Percentiles rank a stretch among this genome's conserved stretches.
Evolutionary conservation across 2,113 vertebrate genomes (phyloP).

Genomic region (Neolamprologus modestus): DNA sequence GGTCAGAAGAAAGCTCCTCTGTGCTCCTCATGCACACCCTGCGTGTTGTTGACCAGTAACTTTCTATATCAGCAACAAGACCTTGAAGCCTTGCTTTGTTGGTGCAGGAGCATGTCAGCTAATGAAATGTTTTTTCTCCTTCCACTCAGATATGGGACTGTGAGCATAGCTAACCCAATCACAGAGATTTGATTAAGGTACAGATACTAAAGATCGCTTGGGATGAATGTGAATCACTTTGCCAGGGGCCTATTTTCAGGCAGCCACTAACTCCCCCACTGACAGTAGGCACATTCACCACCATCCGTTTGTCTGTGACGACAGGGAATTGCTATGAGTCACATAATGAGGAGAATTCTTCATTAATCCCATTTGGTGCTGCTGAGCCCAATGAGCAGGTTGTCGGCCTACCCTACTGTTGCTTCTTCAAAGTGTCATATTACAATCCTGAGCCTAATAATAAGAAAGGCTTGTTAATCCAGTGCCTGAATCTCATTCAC

Average conservation of each 20-base stretch:
- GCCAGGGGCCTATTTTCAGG: slow-evolving; percentile 48
- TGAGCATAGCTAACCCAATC: slow-evolving; percentile 42
- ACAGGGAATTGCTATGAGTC: slow-evolving; percentile 50
- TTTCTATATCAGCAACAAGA: not conserved
- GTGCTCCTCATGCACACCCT: not conserved
- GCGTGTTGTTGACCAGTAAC: not conserved
- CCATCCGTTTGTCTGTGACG: slow-evolving; percentile 38
- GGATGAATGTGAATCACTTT: slow-evolving; percentile 53
- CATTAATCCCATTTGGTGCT: slow-evolving; percentile 58
- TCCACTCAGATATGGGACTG: slow-evolving; percentile 15
- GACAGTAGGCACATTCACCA: slow-evolving; percentile 52
- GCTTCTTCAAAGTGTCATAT: slow-evolving; percentile 36
- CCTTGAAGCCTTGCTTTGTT: not conserved
- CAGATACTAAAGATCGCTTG: slow-evolving; percentile 35
- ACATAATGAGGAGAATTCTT: slow-evolving; percentile 63
- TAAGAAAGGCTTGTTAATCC: slow-evolving; percentile 6
- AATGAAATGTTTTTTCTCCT: slow-evolving; percentile 37
- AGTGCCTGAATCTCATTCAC: not conserved
- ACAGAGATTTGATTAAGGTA: slow-evolving; percentile 52
- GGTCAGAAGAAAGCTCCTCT: not conserved
- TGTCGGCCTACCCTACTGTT: slow-evolving; percentile 42
- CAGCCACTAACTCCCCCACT: slow-evolving; percentile 37
- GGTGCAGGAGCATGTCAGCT: not conserved
- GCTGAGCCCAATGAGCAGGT: slow-evolving; percentile 34
- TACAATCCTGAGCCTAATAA: slow-evolving; percentile 1